Conservation (phyloP, 2,797 vertebrate species). For the Apodemus agrarius region DNA sequence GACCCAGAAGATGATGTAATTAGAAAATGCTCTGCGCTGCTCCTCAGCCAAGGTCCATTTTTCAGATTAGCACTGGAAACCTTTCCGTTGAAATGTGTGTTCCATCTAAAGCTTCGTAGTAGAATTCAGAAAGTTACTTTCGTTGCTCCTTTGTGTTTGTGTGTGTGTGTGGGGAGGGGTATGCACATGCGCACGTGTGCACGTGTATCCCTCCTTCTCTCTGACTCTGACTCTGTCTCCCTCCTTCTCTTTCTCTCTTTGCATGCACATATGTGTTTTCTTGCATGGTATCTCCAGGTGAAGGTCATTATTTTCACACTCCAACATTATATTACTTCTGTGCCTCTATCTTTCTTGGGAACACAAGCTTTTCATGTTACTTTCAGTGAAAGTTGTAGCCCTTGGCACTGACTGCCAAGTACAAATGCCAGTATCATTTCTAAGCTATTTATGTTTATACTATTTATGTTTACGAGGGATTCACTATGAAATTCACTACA, state of each 20-base stretch:
- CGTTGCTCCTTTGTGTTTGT: neutral
- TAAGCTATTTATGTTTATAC: neutral
- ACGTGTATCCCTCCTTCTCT: neutral
- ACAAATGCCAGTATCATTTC: neutral
- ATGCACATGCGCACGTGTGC: too few relatives aligned
- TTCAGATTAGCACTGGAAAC: slow-evolving; percentile 56
- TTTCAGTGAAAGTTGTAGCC: neutral
- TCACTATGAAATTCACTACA: neutral
- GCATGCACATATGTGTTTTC: neutral
- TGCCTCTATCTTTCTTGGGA: neutral
- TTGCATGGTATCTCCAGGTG: neutral
- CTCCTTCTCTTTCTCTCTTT: neutral
- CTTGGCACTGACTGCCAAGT: neutral
- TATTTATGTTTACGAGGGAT: neutral
- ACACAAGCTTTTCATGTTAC: neutral
- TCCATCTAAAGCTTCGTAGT: neutral
- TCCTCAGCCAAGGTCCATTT: neutral
- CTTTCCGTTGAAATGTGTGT: neutral
- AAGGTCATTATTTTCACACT: neutral
- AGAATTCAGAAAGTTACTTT: neutral
- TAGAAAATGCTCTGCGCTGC: neutral
- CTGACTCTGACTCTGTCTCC: neutral
- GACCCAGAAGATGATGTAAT: slow-evolving; percentile 33
- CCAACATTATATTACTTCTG: neutral
- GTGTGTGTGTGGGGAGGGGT: too few relatives aligned